A percentile compares a stretch with the other conserved stretches of the same genome.
Conservation (phyloP, 2,888 invertebrate species). For the Chrysolina haemoptera region DNA sequence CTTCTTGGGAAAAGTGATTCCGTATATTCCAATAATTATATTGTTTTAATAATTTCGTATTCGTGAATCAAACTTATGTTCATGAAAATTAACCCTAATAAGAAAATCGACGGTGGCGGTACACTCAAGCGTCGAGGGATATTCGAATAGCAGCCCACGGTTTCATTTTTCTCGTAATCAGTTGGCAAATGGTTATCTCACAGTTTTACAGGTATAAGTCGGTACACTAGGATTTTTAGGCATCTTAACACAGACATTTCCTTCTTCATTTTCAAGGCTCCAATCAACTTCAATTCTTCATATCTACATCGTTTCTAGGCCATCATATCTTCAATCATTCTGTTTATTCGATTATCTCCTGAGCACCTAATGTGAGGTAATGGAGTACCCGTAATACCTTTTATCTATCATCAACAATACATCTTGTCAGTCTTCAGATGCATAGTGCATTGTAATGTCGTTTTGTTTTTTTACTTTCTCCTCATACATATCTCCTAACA, state of each 20-base stretch:
- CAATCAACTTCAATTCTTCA: neutral
- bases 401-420: conserved; percentile 42
- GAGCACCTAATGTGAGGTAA: conserved; percentile 34
- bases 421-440: conserved; percentile 40
- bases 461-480: conserved; percentile 40
- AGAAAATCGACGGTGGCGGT: too few relatives aligned
- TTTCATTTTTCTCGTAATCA: too few relatives aligned
- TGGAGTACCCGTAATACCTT: conserved; percentile 33
- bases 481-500: conserved; percentile 37
- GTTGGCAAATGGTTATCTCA: too few relatives aligned
- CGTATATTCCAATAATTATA: too few relatives aligned
- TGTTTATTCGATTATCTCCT: conserved; percentile 28
- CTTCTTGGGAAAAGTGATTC: too few relatives aligned
- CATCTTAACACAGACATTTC: neutral
- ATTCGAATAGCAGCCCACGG: too few relatives aligned
- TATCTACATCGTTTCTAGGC: neutral
- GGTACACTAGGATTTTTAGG: too few relatives aligned
- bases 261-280: neutral
- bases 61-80: too few relatives aligned
- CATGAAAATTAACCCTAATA: too few relatives aligned
- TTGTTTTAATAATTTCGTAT: too few relatives aligned
- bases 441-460: conserved; percentile 36
- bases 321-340: conserved; percentile 16
- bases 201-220: too few relatives aligned
- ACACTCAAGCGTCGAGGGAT: too few relatives aligned